These are phyloP conservation scores for Nanorana parkeri DNA, from an alignment of 2,113 vertebrate genomes.

Conservation along the genomic window DNA sequence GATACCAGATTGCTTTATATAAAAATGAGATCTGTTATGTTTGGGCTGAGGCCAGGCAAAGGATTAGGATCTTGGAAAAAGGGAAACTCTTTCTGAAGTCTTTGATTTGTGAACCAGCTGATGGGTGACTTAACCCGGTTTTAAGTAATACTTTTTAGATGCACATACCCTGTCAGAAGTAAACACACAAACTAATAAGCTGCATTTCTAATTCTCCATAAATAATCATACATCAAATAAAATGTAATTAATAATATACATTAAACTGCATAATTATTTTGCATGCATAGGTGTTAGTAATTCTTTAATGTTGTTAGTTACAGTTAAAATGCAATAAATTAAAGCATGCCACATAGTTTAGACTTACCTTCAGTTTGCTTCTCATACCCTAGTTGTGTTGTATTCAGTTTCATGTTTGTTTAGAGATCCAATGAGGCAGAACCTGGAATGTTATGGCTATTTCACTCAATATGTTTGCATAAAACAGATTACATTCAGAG, in stretches of 20 bases:
- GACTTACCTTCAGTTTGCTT: conserved; percentile 94
- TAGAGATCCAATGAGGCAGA: conserved; percentile 99
- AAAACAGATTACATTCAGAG: conserved; percentile 62
- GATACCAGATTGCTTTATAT: too few relatives aligned
- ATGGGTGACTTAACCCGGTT: too few relatives aligned
- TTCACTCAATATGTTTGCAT: conserved; percentile 92
- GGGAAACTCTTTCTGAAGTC: too few relatives aligned
- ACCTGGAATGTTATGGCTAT: conserved; percentile 99
- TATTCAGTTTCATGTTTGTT: conserved; percentile 99
- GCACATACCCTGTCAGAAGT: too few relatives aligned
- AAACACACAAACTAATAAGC: too few relatives aligned
- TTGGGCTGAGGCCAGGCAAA: too few relatives aligned
- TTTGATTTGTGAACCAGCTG: too few relatives aligned
- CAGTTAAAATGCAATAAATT: neutral
- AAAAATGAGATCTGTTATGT: too few relatives aligned
- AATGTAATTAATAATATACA: neutral
- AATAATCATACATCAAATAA: neutral
- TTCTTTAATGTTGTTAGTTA: neutral
- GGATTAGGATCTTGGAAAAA: too few relatives aligned
- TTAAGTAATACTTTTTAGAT: too few relatives aligned
- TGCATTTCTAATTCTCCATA: too few relatives aligned
- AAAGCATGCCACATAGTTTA: conserved; percentile 47
- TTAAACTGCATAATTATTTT: neutral
- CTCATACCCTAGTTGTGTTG: conserved; percentile 99
- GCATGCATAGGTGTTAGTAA: neutral